phyloP scores from a whole-genome alignment of 2,888 invertebrate genomes.

The Drosophila niveifrons region DNA sequence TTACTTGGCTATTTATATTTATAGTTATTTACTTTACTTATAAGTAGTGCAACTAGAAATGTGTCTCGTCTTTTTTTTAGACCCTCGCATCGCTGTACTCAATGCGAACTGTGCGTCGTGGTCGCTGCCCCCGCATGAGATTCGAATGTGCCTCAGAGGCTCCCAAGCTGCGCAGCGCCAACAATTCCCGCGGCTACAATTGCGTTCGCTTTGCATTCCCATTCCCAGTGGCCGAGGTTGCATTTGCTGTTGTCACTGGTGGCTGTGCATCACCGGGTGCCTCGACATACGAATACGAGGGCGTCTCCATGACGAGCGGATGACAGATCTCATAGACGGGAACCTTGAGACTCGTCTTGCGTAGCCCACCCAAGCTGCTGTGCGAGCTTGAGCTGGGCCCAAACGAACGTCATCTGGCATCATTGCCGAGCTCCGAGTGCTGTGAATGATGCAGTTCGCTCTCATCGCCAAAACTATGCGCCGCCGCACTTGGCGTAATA shows the following conservation, averaged over 20 bases:
- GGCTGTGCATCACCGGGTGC: conserved; percentile 33
- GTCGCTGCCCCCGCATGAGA: conserved; percentile 56
- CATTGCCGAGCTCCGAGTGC: conserved; percentile 82
- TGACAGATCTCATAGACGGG: conserved; percentile 85
- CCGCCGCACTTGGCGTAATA: conserved; percentile 86
- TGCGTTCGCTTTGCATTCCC: conserved; percentile 69
- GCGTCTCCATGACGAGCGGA: conserved; percentile 85
- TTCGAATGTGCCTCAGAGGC: conserved; percentile 47
- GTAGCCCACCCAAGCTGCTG: conserved; percentile 83
- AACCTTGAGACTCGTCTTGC: conserved; percentile 83
- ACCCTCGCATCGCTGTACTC: conserved; percentile 74
- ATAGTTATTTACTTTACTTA: not conserved
- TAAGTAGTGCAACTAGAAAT: conserved; percentile 12
- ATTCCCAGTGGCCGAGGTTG: conserved; percentile 12
- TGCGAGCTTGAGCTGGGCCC: conserved; percentile 84
- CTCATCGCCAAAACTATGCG: conserved; percentile 87
- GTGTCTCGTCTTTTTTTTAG: conserved; percentile 18
- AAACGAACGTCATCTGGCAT: conserved; percentile 87
- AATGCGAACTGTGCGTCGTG: conserved; percentile 71
- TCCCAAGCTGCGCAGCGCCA: conserved; percentile 59
- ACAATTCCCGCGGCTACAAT: conserved; percentile 76
- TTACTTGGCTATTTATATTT: not conserved
- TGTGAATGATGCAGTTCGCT: conserved; percentile 86
- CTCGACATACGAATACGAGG: conserved; percentile 82
- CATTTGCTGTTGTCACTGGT: not conserved